phyloP scores from a whole-genome alignment of 1,140 invertebrate species.

The Zaprionus inermis region DNA sequence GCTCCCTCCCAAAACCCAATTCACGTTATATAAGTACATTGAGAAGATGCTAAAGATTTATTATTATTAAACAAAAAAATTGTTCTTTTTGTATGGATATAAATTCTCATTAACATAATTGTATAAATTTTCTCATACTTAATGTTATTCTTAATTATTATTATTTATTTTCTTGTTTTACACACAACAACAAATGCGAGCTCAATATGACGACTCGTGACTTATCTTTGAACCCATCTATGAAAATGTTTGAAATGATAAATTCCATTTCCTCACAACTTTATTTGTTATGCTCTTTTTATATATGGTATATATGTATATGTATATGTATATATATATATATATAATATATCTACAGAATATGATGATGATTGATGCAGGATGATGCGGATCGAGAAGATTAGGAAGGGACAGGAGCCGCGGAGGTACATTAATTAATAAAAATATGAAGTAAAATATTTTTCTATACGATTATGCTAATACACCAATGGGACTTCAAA shows the following conservation, averaged over 20 bases:
- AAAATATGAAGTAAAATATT: conserved; percentile 42
- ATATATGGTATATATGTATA: not conserved
- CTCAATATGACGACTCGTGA: not conserved
- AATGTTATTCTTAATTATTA: conserved; percentile 39
- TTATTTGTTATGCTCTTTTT: conserved; percentile 41
- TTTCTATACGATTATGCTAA: not conserved
- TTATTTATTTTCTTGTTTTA: conserved; percentile 26
- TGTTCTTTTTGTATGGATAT: conserved; percentile 18
- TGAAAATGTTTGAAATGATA: conserved; percentile 14
- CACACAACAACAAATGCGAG: conserved; percentile 14
- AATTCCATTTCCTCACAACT: conserved; percentile 36
- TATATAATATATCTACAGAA: conserved; percentile 2
- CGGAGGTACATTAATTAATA: conserved; percentile 40
- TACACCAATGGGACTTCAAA: not conserved
- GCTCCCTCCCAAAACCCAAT: not conserved
- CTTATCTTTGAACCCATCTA: conserved; percentile 32
- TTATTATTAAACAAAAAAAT: conserved; percentile 5
- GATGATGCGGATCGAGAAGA: not conserved
- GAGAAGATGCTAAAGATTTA: conserved; percentile 1
- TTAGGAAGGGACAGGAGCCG: conserved; percentile 32
- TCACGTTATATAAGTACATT: conserved; percentile 9
- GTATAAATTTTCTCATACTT: conserved; percentile 14
- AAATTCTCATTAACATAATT: conserved; percentile 31
- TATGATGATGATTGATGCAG: not conserved
- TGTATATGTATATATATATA: conserved; percentile 6